These are phyloP conservation scores for Glaucomys volans DNA, from an alignment of 2,113 vertebrate species.

Conservation along the genomic window DNA sequence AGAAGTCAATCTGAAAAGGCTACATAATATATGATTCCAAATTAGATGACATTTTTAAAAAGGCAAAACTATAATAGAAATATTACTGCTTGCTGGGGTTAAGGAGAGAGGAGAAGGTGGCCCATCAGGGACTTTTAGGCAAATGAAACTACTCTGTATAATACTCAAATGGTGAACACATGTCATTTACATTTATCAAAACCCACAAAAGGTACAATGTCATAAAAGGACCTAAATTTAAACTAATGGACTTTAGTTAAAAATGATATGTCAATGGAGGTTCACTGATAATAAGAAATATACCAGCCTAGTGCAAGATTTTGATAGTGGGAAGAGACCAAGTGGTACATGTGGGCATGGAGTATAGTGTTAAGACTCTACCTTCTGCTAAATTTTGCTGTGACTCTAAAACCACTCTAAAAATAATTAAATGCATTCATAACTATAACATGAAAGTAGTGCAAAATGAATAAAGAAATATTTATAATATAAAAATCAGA, in stretches of 20 bases:
- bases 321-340: neutral
- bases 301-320: neutral
- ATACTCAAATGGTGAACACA: neutral
- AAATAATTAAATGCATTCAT: neutral
- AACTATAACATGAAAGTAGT: neutral
- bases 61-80: neutral
- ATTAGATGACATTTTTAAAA: neutral
- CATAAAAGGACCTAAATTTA: neutral
- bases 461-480: neutral
- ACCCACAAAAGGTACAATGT: neutral
- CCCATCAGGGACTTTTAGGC: too few relatives aligned
- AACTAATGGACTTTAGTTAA: neutral
- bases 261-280: neutral
- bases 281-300: neutral
- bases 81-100: neutral
- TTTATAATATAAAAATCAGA: conserved; percentile 26
- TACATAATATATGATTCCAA: too few relatives aligned
- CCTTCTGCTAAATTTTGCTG: neutral
- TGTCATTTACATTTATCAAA: neutral
- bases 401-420: neutral
- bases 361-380: neutral
- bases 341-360: neutral
- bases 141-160: neutral
- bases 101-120: neutral
- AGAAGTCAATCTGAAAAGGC: too few relatives aligned